Conservation (phyloP, 2,888 invertebrate genomes). For the Drosophila testacea region DNA sequence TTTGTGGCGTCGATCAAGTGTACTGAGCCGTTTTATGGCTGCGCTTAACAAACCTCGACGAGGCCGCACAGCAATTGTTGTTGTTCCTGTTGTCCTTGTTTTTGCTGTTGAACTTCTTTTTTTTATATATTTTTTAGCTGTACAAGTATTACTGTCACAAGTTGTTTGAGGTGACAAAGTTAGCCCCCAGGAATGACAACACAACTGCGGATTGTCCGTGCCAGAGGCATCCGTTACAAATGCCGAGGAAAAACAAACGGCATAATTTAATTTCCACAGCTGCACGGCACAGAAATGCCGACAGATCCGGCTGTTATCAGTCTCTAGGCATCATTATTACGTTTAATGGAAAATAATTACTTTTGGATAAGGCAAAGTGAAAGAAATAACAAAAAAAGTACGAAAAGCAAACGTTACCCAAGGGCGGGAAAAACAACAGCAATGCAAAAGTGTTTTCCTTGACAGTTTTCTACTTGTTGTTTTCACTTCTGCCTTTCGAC, state of each 20-base stretch:
- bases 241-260: slow-evolving; percentile 57
- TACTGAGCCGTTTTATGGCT: slow-evolving; percentile 78
- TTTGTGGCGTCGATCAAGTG: slow-evolving; percentile 79
- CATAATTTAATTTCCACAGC: slow-evolving; percentile 71
- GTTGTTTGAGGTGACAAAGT: slow-evolving; percentile 62
- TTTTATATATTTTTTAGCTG: slow-evolving; percentile 14
- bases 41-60: slow-evolving; percentile 78
- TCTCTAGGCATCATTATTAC: slow-evolving; percentile 75
- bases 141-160: slow-evolving; percentile 43
- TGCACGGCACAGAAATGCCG: slow-evolving; percentile 16
- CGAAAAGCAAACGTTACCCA: slow-evolving; percentile 25
- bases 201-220: slow-evolving; percentile 45
- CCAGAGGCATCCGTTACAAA: slow-evolving; percentile 47
- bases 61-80: slow-evolving; percentile 50
- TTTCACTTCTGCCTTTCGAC: slow-evolving; percentile 24
- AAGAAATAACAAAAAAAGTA: slow-evolving; percentile 67
- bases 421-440: slow-evolving; percentile 17
- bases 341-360: slow-evolving; percentile 81
- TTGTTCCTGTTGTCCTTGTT: background rate
- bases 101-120: slow-evolving; percentile 10
- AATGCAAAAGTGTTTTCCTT: slow-evolving; percentile 43
- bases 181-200: slow-evolving; percentile 46
- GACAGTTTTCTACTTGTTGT: slow-evolving; percentile 41
- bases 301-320: slow-evolving; percentile 64
- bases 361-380: slow-evolving; percentile 81